Base-by-base conservation (phyloP, 2,797 vertebrate genomes). In the Mormyrops boulengeri region DNA sequence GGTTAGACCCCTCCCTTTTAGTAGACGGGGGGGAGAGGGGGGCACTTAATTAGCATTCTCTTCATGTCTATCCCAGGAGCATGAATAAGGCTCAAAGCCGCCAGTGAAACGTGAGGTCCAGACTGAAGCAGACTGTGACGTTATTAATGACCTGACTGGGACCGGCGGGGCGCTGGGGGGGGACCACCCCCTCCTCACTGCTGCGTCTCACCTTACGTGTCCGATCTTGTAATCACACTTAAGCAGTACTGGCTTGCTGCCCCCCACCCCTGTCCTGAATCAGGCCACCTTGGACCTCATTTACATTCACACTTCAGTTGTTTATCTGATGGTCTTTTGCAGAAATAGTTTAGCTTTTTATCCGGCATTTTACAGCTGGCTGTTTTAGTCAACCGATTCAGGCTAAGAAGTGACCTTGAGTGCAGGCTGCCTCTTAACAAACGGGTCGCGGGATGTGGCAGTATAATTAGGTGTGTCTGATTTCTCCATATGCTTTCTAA, bases 1-100 rank as follows among this genome's bases (percentile, higher is more conserved):
- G 88, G 85, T 90, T 89, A 84, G 87, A 60, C 34, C 17, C 44
- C 69, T 88, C 85, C 85, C 47, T 87, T 80, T 89, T 89, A 17
- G 90, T 9, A 49, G 88, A 66, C 60, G 19, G 38, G n/a, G 52
- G 55, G 41, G 9, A 11, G 11, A 8, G 22, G n/a, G n/a, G n/a
- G n/a, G n/a, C n/a, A n/a, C 34, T 82, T 88, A 89, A 89, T 82
- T 87, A 87, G 69, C 60, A 50, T 49, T 49, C 60, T 82, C 69
- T 38, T 53, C 30, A 34, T 53, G 26, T 85, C 34, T 47, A 8
- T 90, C 88, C 19, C 26, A 38, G 57, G 38, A 26, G 47, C 19
- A n/a, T 34, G 26, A 87, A 55, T 49, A 89, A 17, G 14, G 77
- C 53, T 87, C 22, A 14, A 50, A 87, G 80, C 47, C 30, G 17